Evolutionary conservation across 2,113 vertebrate species (phyloP), one percentile per base, ranked within the genome.

Genomic region (Pyrgilauda ruficollis): DNA sequence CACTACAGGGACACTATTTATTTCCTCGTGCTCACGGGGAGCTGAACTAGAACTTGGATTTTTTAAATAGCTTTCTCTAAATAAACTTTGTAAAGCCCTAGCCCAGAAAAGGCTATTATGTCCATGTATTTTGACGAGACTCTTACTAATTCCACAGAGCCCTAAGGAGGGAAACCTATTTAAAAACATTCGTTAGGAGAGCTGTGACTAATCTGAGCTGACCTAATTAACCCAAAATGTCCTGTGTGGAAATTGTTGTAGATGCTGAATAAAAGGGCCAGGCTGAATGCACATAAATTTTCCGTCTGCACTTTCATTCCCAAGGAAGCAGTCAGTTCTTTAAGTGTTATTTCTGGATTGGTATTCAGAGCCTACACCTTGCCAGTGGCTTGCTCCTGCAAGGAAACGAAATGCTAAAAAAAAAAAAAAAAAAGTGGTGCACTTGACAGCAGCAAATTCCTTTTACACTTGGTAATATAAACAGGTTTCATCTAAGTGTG

Each of bases 171-270:
- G 88, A 92, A 92, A 67, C 68, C 86, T 86, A 90, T 92, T 95
- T 94, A 52, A 94, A 94, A 93, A 70, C 13, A n/a, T 70, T 95
- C 16, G 1, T 94, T 94, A 93, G 79, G 94, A 97, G 83, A 81
- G 55, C 86, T 93, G 94, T 96, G 95, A 92, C 94, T 97, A 97
- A 95, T 96, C 75, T 77, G 86, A 90, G 63, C 79, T 90, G 95
- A 93, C 95, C 96, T 86, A 94, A 96, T 97, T 96, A 97, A 96
- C 96, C 95, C 90, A 83, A 88, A 94, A 77, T n/a, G 76, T 88
- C 83, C 94, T 90, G 76, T 88, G 86, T 96, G 76, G 50, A 96
- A 94, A 95, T 81, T 49, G 43, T 66, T 85, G 88, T 81, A 64
- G 86, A 84, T 14, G 4, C 59, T 84, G 88, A 86, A 76, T 70